Conservation (phyloP, 2,797 vertebrate species). For the Pangasius krempfi region DNA sequence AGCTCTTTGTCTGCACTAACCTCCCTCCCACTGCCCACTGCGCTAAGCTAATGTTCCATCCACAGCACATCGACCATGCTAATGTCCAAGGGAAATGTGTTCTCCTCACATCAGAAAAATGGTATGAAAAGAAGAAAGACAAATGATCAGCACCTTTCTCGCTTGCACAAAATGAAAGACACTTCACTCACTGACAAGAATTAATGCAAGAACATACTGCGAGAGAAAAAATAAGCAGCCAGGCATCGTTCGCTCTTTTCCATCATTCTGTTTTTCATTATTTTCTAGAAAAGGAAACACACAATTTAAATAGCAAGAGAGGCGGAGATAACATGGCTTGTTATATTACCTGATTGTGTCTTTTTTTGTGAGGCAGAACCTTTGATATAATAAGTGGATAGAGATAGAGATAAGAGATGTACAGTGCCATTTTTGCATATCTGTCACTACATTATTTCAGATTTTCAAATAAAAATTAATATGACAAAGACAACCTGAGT, state of each 20-base stretch:
- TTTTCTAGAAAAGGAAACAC: background rate
- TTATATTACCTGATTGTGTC: constrained; percentile 5
- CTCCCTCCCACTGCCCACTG: constrained; percentile 41
- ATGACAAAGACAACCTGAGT: background rate
- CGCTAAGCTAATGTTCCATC: constrained; percentile 45
- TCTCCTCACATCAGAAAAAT: constrained; percentile 41
- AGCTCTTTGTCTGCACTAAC: constrained; percentile 56
- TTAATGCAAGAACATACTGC: constrained; percentile 40
- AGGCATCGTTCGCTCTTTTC: constrained; percentile 6
- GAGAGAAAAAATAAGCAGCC: constrained; percentile 48
- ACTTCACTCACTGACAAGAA: constrained; percentile 53
- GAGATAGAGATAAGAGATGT: background rate
- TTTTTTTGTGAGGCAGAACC: background rate
- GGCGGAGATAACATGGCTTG: background rate
- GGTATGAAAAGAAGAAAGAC: constrained; percentile 44
- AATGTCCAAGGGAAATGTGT: constrained; percentile 40
- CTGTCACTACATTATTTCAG: background rate
- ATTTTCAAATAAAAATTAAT: background rate
- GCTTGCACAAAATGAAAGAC: constrained; percentile 1
- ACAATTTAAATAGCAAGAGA: background rate
- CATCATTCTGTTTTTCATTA: constrained; percentile 31
- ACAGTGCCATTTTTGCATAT: background rate
- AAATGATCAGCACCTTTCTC: constrained; percentile 33
- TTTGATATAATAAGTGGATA: background rate
- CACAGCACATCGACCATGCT: constrained; percentile 7